phyloP scores from a whole-genome alignment of 2,888 invertebrate species.

The Tiliacea citrago region DNA sequence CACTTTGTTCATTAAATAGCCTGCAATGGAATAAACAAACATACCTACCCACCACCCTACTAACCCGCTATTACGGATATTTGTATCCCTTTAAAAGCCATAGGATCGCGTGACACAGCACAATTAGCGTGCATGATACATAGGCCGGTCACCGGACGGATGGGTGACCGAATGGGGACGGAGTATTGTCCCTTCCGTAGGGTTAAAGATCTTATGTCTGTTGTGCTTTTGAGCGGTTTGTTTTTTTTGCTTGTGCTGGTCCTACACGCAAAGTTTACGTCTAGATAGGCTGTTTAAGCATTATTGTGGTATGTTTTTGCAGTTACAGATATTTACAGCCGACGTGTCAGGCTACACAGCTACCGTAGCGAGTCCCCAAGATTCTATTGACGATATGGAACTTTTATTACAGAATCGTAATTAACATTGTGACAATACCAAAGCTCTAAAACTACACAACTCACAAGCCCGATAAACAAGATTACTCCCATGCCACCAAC shows the following conservation, averaged over 20 bases:
- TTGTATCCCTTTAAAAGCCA: constrained; percentile 41
- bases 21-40: constrained; percentile 3
- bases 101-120: constrained; percentile 49
- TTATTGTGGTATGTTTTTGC: not conserved
- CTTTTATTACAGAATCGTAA: no score
- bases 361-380: not conserved
- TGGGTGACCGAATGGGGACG: constrained; percentile 55
- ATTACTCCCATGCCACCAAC: not conserved
- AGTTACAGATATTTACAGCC: not conserved
- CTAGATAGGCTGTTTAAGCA: not conserved
- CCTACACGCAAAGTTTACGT: not conserved
- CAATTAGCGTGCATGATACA: constrained; percentile 56
- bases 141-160: constrained; percentile 48
- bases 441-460: not conserved
- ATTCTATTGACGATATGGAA: not conserved
- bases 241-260: constrained; percentile 12
- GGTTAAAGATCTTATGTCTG: constrained; percentile 36
- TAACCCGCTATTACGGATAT: constrained; percentile 30
- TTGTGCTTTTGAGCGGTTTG: constrained; percentile 10
- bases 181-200: constrained; percentile 56
- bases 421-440: not conserved
- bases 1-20: constrained; percentile 18
- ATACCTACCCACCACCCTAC: constrained; percentile 32
- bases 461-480: not conserved
- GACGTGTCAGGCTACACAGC: not conserved